phyloP scores from a whole-genome alignment of 2,888 invertebrate genomes.

The Cephonodes hylas region DNA sequence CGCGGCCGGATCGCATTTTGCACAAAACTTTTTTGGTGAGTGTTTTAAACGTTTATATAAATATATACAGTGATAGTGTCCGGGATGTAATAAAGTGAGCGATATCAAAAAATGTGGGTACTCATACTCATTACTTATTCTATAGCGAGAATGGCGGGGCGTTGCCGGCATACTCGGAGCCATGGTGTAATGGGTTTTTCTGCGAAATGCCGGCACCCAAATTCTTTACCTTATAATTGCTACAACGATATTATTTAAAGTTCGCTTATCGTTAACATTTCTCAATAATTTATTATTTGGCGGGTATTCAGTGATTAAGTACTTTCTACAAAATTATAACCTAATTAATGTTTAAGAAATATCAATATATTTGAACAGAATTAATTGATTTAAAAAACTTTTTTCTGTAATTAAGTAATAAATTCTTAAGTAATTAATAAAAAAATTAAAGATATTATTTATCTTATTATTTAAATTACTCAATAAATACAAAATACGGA shows the following conservation, averaged over 20 bases:
- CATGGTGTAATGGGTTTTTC: constrained; percentile 57
- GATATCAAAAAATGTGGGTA: constrained; percentile 35
- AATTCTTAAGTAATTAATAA: no score
- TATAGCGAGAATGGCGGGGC: constrained; percentile 52
- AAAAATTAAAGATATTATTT: no score
- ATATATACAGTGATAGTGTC: constrained; percentile 18
- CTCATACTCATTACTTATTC: constrained; percentile 26
- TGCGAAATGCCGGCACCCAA: constrained; percentile 60
- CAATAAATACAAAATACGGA: not conserved
- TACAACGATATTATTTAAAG: not conserved
- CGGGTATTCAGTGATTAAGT: constrained; percentile 8
- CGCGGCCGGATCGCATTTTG: constrained; percentile 73
- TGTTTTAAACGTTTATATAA: constrained; percentile 27
- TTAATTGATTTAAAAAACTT: no score
- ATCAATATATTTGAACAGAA: no score
- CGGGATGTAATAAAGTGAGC: constrained; percentile 28
- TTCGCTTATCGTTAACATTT: not conserved
- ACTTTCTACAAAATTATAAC: no score
- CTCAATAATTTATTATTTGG: not conserved
- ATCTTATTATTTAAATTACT: not conserved
- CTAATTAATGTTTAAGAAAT: no score
- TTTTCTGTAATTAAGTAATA: no score
- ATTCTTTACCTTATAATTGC: constrained; percentile 44
- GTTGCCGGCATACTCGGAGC: constrained; percentile 59
- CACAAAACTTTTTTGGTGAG: constrained; percentile 78